Conservation (phyloP, 2,113 vertebrate species). For the Agelaius phoeniceus region DNA sequence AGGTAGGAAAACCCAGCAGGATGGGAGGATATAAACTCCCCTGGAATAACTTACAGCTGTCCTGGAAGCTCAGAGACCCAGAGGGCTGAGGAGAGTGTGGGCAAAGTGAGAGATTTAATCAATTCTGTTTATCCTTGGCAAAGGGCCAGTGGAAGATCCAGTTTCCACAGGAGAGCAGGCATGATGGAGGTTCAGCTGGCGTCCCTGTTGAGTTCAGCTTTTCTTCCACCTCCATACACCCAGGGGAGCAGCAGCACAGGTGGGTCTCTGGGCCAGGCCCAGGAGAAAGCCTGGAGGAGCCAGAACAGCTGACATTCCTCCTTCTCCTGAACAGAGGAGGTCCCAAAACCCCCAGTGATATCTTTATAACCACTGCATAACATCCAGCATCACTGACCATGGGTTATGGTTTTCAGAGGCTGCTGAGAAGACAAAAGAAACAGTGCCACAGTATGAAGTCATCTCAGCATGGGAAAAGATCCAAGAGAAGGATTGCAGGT, state of each 20-base stretch:
- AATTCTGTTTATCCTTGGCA: neutral
- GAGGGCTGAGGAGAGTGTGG: neutral
- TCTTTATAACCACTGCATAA: neutral
- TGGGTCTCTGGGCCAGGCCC: neutral
- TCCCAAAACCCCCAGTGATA: neutral
- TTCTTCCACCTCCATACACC: neutral
- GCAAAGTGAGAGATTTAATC: neutral
- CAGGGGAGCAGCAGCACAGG: neutral
- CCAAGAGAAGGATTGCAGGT: neutral
- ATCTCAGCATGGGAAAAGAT: neutral
- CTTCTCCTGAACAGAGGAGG: neutral
- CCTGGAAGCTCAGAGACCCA: conserved; percentile 4
- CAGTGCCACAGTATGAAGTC: neutral
- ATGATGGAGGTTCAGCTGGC: neutral
- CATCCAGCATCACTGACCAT: neutral
- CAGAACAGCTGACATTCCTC: neutral
- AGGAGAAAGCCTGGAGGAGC: neutral
- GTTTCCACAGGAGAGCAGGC: neutral
- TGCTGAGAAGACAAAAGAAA: neutral
- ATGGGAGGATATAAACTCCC: conserved; percentile 10
- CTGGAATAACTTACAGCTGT: conserved; percentile 48
- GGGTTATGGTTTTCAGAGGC: neutral
- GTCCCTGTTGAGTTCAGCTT: neutral
- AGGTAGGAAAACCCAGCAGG: conserved; percentile 49
- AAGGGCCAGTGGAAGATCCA: neutral